Conservation (phyloP, 2,888 invertebrate genomes). For the Rhagophthalmus giganteus region DNA sequence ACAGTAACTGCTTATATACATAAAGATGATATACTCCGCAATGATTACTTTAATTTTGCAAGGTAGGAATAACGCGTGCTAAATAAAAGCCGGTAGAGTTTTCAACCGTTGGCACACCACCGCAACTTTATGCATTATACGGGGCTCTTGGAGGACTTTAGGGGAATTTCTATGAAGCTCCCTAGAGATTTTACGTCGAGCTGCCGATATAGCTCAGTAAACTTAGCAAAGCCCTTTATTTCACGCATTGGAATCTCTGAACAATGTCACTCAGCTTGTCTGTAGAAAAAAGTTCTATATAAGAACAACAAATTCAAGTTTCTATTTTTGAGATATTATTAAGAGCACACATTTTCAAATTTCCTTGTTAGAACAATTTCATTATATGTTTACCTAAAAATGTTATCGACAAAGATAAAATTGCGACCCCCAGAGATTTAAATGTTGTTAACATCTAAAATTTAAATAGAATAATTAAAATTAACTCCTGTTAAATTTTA, state of each 20-base stretch:
- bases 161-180: conserved; percentile 16
- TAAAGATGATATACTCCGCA: conserved; percentile 2
- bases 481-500: too few species aligned
- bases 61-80: too few species aligned
- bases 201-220: conserved; percentile 17
- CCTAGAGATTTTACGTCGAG: conserved; percentile 14
- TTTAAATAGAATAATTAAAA: too few species aligned
- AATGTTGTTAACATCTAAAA: too few species aligned
- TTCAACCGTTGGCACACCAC: conserved; percentile 12
- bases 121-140: conserved; percentile 14
- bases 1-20: too few species aligned
- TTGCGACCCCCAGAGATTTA: too few species aligned
- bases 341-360: too few species aligned
- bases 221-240: conserved; percentile 17
- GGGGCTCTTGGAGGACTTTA: conserved; percentile 11
- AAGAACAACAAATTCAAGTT: neutral
- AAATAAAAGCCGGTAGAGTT: conserved; percentile 7
- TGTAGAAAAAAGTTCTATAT: too few species aligned
- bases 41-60: conserved; percentile 15
- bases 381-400: too few species aligned
- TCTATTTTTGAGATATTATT: neutral
- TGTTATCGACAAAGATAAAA: too few species aligned
- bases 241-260: conserved; percentile 12
- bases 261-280: conserved; percentile 13
- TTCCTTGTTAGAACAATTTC: too few species aligned